A percentile compares a stretch with the other conserved stretches of the same genome.
phyloP scores from a whole-genome alignment of 2,888 invertebrate genomes.

The Salpingus planirostris region DNA sequence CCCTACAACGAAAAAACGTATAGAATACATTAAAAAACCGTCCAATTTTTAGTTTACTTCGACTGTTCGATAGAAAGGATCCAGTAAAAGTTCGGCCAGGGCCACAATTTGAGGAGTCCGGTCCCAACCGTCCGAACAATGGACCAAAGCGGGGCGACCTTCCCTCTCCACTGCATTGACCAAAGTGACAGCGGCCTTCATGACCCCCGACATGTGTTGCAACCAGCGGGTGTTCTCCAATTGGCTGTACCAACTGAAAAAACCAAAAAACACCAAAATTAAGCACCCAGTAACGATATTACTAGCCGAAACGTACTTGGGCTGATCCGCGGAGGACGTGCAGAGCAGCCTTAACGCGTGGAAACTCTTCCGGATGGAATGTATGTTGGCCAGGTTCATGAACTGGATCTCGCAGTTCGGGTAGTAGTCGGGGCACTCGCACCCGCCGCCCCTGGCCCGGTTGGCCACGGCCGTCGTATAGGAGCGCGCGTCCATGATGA shows the following conservation, averaged over 20 bases:
- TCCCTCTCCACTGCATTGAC: slow-evolving; percentile 73
- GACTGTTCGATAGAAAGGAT: slow-evolving; percentile 89
- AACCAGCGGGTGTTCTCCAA: slow-evolving; percentile 89
- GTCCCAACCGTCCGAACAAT: slow-evolving; percentile 99
- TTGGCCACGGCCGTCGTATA: slow-evolving; percentile 96
- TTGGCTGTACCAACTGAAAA: slow-evolving; percentile 74
- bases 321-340: slow-evolving; percentile 68
- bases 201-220: slow-evolving; percentile 76
- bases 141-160: slow-evolving; percentile 85
- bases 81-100: slow-evolving; percentile 82
- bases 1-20: slow-evolving; percentile 51
- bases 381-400: slow-evolving; percentile 96
- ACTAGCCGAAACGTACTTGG: slow-evolving; percentile 51
- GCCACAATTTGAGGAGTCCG: slow-evolving; percentile 95
- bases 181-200: slow-evolving; percentile 72
- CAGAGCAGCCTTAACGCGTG: slow-evolving; percentile 72
- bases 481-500: slow-evolving; percentile 92
- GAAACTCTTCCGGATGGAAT: slow-evolving; percentile 89
- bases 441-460: slow-evolving; percentile 93
- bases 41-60: too few relatives aligned
- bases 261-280: not conserved
- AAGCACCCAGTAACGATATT: not conserved
- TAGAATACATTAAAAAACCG: slow-evolving; percentile 16
- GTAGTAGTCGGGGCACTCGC: slow-evolving; percentile 94
- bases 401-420: slow-evolving; percentile 91